Evolutionary conservation across 2,888 invertebrate genomes (phyloP).

Genomic region (Drosophila nr. medialis): DNA sequence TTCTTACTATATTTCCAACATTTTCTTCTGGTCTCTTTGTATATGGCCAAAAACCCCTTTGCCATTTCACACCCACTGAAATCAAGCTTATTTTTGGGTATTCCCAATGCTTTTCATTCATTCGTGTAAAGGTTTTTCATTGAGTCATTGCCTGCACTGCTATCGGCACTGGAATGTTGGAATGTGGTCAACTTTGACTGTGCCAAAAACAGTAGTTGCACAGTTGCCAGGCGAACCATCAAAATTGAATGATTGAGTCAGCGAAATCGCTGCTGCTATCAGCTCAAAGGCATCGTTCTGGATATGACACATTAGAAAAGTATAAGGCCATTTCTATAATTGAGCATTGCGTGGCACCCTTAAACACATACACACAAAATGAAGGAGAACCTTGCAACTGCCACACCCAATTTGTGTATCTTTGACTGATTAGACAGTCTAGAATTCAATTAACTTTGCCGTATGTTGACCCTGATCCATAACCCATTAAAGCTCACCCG

Average conservation of each 20-base stretch:
- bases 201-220: neutral
- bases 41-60: neutral
- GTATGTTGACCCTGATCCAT: constrained; percentile 31
- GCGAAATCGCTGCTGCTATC: constrained; percentile 30
- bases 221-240: constrained; percentile 28
- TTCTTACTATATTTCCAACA: neutral
- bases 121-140: neutral
- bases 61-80: neutral
- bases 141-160: constrained; percentile 15
- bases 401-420: constrained; percentile 4
- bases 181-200: constrained; percentile 34
- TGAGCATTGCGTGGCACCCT: constrained; percentile 40
- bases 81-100: neutral
- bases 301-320: constrained; percentile 52
- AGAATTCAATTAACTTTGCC: constrained; percentile 5
- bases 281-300: constrained; percentile 35
- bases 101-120: constrained; percentile 5
- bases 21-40: neutral
- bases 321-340: constrained; percentile 44
- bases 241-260: constrained; percentile 37
- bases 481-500: constrained; percentile 22
- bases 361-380: constrained; percentile 8
- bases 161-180: constrained; percentile 10
- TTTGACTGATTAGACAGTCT: constrained; percentile 21
- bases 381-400: constrained; percentile 12